Percentiles rank a stretch among this genome's conserved stretches.
These are phyloP conservation scores for Drosophila lacertosa DNA, from an alignment of 1,140 invertebrate species.

Conservation along the genomic window DNA sequence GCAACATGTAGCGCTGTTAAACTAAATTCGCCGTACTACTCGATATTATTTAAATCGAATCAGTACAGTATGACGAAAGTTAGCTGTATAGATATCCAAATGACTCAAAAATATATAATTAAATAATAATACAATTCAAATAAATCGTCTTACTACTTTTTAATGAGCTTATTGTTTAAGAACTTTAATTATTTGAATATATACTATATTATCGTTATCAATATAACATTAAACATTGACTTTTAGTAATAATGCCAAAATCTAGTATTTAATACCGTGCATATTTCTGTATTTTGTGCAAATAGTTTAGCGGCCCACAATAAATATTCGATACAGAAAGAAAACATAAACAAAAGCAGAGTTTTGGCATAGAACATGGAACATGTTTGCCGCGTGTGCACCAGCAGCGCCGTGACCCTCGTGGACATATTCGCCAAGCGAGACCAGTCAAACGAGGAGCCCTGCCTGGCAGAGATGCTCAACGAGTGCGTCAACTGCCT, in stretches of 20 bases:
- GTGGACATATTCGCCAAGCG: constrained; percentile 16
- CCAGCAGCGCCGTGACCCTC: not conserved
- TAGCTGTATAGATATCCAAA: not conserved
- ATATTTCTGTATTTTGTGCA: not conserved
- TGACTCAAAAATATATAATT: no score
- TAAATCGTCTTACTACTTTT: no score
- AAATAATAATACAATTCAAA: no score
- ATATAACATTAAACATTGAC: not conserved
- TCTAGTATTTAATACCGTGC: not conserved
- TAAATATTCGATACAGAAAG: not conserved
- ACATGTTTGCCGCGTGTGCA: constrained; percentile 14
- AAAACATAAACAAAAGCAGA: constrained; percentile 23
- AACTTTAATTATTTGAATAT: not conserved
- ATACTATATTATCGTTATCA: constrained; percentile 1
- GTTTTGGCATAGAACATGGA: constrained; percentile 10
- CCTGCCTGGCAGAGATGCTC: constrained; percentile 25
- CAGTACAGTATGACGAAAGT: not conserved
- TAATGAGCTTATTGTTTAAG: no score
- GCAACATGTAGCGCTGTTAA: constrained; percentile 36
- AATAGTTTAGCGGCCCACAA: not conserved
- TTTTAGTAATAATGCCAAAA: not conserved
- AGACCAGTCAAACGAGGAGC: constrained; percentile 9
- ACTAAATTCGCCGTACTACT: not conserved
- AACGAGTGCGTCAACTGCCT: constrained; percentile 17
- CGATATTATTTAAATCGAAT: constrained; percentile 5